phyloP scores from a whole-genome alignment of 2,113 vertebrate species.

The Piaya cayana region DNA sequence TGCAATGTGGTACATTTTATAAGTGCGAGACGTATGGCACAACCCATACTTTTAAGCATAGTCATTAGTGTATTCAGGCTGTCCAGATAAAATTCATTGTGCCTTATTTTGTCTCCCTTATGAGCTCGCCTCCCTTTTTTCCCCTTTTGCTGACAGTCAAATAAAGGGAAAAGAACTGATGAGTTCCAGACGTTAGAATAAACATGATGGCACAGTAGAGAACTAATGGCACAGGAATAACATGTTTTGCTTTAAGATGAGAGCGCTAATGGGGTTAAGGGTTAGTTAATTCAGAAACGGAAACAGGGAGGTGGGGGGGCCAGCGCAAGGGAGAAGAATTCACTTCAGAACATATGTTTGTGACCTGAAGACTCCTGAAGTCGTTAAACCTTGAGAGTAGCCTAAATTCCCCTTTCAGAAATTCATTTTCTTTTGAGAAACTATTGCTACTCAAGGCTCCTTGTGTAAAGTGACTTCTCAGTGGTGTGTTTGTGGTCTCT shows the following conservation, averaged over 20 bases:
- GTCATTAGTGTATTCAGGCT: background rate
- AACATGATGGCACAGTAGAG: slow-evolving; percentile 28
- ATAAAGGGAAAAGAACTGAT: slow-evolving; percentile 38
- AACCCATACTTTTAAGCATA: background rate
- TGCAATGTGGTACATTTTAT: background rate
- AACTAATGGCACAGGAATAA: slow-evolving; percentile 36
- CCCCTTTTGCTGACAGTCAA: slow-evolving; percentile 5
- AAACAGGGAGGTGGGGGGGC: background rate
- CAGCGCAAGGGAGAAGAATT: background rate
- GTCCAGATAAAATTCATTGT: background rate
- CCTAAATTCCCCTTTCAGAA: slow-evolving; percentile 46
- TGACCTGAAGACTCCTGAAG: slow-evolving; percentile 55
- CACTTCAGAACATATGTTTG: slow-evolving; percentile 53
- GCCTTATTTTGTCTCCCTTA: background rate
- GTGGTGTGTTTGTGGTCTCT: background rate
- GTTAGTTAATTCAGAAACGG: slow-evolving; percentile 61
- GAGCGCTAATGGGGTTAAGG: slow-evolving; percentile 59
- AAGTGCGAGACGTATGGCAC: background rate
- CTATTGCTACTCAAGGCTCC: background rate
- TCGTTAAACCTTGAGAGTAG: slow-evolving; percentile 56
- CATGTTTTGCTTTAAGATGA: slow-evolving; percentile 57
- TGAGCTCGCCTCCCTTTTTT: background rate
- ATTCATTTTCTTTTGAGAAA: slow-evolving; percentile 61
- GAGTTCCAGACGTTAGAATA: slow-evolving; percentile 57
- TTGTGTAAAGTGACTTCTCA: background rate